Percentiles rank a stretch among this genome's conserved stretches.
These are phyloP conservation scores for Climacteris rufus DNA, from an alignment of 2,113 vertebrate species.

Conservation along the genomic window DNA sequence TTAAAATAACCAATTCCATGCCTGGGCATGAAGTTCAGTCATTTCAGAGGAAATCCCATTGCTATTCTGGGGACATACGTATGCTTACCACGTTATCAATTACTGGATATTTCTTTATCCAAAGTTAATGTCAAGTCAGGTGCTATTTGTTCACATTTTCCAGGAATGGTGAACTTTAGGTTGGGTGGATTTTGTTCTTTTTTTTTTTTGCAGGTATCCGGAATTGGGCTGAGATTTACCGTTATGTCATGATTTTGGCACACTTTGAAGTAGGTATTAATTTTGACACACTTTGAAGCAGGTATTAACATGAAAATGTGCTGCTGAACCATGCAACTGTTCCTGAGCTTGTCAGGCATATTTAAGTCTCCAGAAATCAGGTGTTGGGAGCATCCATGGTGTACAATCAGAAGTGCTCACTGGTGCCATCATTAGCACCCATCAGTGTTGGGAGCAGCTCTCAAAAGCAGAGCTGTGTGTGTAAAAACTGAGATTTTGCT, in stretches of 20 bases:
- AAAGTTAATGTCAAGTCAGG: neutral
- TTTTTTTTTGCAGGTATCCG: constrained; percentile 40
- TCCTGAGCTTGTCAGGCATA: neutral
- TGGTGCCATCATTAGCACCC: neutral
- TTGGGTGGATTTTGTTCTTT: neutral
- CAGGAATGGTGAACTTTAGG: neutral
- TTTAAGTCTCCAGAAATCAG: neutral
- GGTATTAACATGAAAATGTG: neutral
- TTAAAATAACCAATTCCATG: neutral
- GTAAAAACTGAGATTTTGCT: neutral
- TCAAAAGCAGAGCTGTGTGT: neutral
- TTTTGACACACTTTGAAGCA: constrained; percentile 55
- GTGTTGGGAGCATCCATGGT: fast-evolving
- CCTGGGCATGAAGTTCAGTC: neutral
- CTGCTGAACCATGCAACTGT: neutral
- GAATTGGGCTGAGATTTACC: constrained; percentile 49
- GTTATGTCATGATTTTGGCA: constrained; percentile 57
- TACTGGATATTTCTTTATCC: neutral
- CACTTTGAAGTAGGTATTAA: constrained; percentile 41
- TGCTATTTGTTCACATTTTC: neutral
- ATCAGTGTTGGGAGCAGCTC: neutral
- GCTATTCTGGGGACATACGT: neutral
- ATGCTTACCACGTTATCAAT: fast-evolving
- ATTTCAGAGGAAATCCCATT: neutral
- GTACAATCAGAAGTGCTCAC: neutral